Base-by-base conservation (phyloP, 2,113 vertebrate species). In the Pterocles burchelli region DNA sequence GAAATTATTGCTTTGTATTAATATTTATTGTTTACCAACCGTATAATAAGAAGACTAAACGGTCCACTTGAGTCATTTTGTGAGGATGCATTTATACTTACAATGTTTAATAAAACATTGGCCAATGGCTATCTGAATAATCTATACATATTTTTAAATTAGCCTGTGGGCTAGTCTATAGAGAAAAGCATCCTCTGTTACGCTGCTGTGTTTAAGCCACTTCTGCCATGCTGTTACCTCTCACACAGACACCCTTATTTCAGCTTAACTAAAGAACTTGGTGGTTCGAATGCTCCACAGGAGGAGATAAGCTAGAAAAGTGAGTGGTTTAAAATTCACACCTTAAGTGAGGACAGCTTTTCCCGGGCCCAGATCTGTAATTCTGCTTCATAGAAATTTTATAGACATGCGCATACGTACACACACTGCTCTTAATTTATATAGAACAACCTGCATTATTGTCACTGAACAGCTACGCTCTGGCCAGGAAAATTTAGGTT, bases 401-500 rank as follows among this genome's bases (percentile, higher is more conserved):
- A 46, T 13, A 68, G 52, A 45, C 21, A 4, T 33, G 36, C 55
- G 21, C 13, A 33, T 20, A 26, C 22, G 16, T 2, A 24, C 28
- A 71, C 28, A 63, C 6, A 33, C 28, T 52, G 55, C 34, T 77
- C 59, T 85, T 74, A 52, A 80, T 73, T 95, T 20, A 26, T 18
- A 36, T 10, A 66, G 72, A 55, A 29, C 76, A 86, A 52, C 74
- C 74, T 89, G 61, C 70, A 19, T 70, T 73, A 58, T 24, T 74
- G 79, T 38, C 91, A 76, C 45, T 38, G 88, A 82, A 73, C 93
- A 74, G 73, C 52, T 72, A 85, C 4, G 16, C 38, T 95, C 51
- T 78, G 90, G 92, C 91, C 95, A 95, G 93, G 96, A 58, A 90
- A 96, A 97, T 98, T 97, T 96, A 97, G 98, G 98, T 97, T 98